A percentile compares a stretch with the other conserved stretches of the same genome.
These are phyloP conservation scores for Prosopocoilus inquinatus DNA, from an alignment of 2,888 invertebrate species.

Conservation along the genomic window DNA sequence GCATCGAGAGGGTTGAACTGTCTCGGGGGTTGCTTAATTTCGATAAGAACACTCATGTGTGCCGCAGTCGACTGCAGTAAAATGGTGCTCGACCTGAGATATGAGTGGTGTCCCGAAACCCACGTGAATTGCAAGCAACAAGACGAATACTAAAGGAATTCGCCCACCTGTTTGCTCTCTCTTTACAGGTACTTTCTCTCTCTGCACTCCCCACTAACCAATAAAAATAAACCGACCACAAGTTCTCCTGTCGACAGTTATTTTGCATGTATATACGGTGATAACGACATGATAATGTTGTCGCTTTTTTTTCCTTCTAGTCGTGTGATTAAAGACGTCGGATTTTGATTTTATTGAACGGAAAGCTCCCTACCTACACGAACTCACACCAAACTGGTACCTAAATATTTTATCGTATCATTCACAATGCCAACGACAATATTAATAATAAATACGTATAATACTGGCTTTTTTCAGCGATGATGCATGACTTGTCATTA, in stretches of 20 bases:
- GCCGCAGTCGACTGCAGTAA: constrained; percentile 31
- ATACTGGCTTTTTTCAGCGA: constrained; percentile 3
- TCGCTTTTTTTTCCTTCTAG: neutral
- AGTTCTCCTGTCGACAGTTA: constrained; percentile 3
- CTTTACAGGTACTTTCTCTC: constrained; percentile 22
- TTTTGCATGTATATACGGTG: constrained; percentile 2
- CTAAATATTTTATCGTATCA: constrained; percentile 17
- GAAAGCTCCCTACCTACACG: constrained; percentile 9
- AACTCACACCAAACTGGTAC: constrained; percentile 10
- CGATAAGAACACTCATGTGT: constrained; percentile 35
- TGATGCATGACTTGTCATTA: constrained; percentile 18
- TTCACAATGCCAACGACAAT: constrained; percentile 3
- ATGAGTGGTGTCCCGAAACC: constrained; percentile 44
- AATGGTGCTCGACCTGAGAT: constrained; percentile 36
- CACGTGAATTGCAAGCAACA: constrained; percentile 44
- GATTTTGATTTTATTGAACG: neutral
- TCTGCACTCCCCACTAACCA: constrained; percentile 8
- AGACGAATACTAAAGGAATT: constrained; percentile 40
- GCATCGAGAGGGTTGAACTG: neutral
- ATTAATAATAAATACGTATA: constrained; percentile 9
- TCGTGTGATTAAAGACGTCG: neutral
- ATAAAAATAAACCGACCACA: constrained; percentile 1
- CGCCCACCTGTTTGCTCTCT: constrained; percentile 46
- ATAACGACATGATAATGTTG: constrained; percentile 2
- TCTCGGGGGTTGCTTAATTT: constrained; percentile 8